Percentiles rank a stretch among this genome's conserved stretches.
These are phyloP conservation scores for Drosophila neotestacea DNA, from an alignment of 2,888 invertebrate genomes.

Conservation along the genomic window DNA sequence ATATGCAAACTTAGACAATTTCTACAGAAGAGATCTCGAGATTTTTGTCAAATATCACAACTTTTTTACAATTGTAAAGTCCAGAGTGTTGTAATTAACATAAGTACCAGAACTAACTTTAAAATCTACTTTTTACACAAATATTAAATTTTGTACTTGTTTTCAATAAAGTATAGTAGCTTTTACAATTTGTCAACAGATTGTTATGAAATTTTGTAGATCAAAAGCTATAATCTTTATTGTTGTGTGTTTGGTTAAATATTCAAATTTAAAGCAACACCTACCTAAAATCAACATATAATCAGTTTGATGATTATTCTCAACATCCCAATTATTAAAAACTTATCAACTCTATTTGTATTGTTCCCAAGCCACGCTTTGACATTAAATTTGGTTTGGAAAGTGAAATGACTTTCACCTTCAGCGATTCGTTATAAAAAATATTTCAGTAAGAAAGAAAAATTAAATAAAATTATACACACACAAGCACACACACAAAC, in stretches of 20 bases:
- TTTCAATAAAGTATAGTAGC: too few species aligned
- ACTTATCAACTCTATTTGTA: slow-evolving; percentile 50
- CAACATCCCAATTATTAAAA: slow-evolving; percentile 35
- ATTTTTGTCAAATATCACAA: too few species aligned
- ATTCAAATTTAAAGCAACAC: neutral
- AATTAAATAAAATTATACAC: slow-evolving; percentile 60
- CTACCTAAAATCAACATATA: slow-evolving; percentile 9
- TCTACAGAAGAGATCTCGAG: too few species aligned
- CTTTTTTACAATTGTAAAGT: too few species aligned
- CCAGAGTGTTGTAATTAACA: too few species aligned
- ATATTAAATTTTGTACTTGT: too few species aligned
- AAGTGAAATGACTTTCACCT: slow-evolving; percentile 84
- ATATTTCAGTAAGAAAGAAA: slow-evolving; percentile 45
- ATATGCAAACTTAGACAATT: too few species aligned
- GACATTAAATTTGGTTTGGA: slow-evolving; percentile 76
- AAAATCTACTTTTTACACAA: too few species aligned
- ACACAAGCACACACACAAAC: slow-evolving; percentile 29
- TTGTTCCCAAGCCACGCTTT: slow-evolving; percentile 71
- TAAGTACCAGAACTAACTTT: too few species aligned
- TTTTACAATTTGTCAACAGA: too few species aligned
- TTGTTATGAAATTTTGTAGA: neutral
- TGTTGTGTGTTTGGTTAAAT: neutral
- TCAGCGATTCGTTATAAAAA: slow-evolving; percentile 72
- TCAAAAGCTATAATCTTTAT: neutral
- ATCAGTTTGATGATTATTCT: slow-evolving; percentile 7